These are phyloP conservation scores for Leptopilina drosophilae DNA, from an alignment of 2,888 invertebrate species.

Conservation along the genomic window DNA sequence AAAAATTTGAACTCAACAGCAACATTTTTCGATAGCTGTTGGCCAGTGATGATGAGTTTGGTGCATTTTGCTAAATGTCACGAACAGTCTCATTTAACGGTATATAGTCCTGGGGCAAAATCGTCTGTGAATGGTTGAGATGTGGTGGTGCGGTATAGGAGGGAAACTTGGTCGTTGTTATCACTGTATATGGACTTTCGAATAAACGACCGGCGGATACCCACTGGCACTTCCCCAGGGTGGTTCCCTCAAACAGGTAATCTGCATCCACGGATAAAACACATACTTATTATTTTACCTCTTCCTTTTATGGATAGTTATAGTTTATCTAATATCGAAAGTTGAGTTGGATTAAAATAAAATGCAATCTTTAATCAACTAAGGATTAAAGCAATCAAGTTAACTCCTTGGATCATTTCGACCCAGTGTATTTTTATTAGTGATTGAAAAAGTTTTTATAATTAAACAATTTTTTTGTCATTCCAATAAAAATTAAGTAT, in stretches of 20 bases:
- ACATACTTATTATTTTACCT: not conserved
- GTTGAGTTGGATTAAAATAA: too few species aligned
- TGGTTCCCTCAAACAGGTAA: conserved; percentile 30
- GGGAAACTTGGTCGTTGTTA: conserved; percentile 52
- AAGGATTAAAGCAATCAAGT: too few species aligned
- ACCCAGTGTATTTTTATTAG: too few species aligned
- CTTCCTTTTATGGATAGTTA: not conserved
- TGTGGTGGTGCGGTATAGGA: conserved; percentile 12
- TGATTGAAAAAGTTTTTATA: too few species aligned
- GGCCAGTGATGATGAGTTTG: conserved; percentile 64
- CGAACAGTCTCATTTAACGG: conserved; percentile 70
- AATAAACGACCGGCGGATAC: conserved; percentile 65
- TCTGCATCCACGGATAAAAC: conserved; percentile 13
- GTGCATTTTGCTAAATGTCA: conserved; percentile 71
- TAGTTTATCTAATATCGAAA: too few species aligned
- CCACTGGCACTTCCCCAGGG: conserved; percentile 66
- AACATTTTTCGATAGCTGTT: conserved; percentile 42
- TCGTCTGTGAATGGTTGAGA: conserved; percentile 55
- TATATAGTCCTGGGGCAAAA: conserved; percentile 65
- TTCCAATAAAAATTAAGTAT: too few species aligned
- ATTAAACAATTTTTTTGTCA: too few species aligned
- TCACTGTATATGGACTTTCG: conserved; percentile 62
- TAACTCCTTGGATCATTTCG: too few species aligned
- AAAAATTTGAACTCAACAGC: not conserved
- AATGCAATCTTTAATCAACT: too few species aligned